Evolutionary conservation across 2,113 vertebrate genomes (phyloP).

Genomic region (Prionailurus bengalensis): DNA sequence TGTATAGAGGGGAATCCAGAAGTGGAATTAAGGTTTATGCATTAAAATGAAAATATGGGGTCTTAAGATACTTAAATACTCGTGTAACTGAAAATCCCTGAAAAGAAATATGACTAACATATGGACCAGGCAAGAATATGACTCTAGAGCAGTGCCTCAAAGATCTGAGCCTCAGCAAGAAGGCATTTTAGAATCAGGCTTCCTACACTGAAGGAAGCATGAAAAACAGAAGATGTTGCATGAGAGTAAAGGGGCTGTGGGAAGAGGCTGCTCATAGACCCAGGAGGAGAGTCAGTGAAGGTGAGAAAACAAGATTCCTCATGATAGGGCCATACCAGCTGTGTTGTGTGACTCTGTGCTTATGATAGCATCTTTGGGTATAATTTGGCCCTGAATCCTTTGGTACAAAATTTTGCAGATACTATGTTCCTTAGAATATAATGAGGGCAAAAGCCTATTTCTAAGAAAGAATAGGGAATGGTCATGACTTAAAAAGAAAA

Average conservation of each 20-base stretch:
- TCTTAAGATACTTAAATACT: background rate
- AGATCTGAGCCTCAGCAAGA: background rate
- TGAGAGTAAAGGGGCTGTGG: background rate
- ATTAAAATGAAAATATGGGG: background rate
- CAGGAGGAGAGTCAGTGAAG: background rate
- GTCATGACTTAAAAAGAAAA: background rate
- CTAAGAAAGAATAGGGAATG: background rate
- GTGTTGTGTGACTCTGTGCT: background rate
- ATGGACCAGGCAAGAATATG: background rate
- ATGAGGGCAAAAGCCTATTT: background rate
- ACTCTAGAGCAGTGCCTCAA: background rate
- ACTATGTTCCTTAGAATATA: background rate
- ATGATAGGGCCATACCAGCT: background rate
- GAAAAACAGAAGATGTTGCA: background rate
- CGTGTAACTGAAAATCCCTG: background rate
- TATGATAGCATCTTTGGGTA: background rate
- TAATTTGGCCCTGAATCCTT: background rate
- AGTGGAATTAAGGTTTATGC: background rate
- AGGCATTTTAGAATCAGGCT: background rate
- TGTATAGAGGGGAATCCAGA: background rate
- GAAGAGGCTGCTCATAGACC: background rate
- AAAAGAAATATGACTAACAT: background rate
- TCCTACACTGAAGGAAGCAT: background rate
- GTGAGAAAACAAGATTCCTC: background rate
- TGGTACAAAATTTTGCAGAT: background rate